Base-by-base conservation (phyloP, 2,888 invertebrate genomes). In the Pristionchus mayeri region DNA sequence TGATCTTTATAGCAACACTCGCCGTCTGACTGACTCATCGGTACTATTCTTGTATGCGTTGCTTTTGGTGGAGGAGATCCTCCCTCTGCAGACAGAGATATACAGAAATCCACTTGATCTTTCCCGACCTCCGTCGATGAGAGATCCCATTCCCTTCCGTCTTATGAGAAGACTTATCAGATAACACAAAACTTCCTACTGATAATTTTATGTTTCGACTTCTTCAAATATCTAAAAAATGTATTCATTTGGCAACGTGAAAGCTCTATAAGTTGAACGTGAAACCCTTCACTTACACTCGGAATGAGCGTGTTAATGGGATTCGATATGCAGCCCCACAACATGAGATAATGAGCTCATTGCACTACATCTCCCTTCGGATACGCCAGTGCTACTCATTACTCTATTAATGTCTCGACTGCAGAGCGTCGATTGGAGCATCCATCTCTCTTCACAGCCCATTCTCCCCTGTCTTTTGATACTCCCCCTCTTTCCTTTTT, bases 341-440 rank as follows among this genome's bases (percentile, higher is more conserved):
- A 67, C 37, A 67, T 37, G 67, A 67, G 67, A 60, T 67, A 67
- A 67, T 67, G 34, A 67, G 34, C 67, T 67, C 67, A 67, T 67
- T 67, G 37, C 16, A 37, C 37, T 21, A 13, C 34, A 37, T 67
- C 63, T 63, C 63, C 63, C 27, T 34, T 3, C 34, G 30, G 63
- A 63, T 63, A 63, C n/a, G n/a, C n/a, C n/a, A n/a, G n/a, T 63
- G 24, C 54, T 2, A 54, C 24, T 54, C 34, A 63, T 67, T 7
- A 1, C 37, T 37, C n/a, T n/a, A n/a, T n/a, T n/a, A n/a, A n/a
- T n/a, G n/a, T 37, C 21, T 7, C 67, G 24, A 34, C 37, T 37
- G 67, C 37, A 37, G 21, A 34, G 34, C n/a, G 54, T 24, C n/a
- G 54, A 52, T 27, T 24, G 21, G 67, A 37, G 27, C 37, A 67